These are phyloP conservation scores for Macrostomum cliftonense DNA, from an alignment of 2,888 invertebrate species.

Conservation along the genomic window DNA sequence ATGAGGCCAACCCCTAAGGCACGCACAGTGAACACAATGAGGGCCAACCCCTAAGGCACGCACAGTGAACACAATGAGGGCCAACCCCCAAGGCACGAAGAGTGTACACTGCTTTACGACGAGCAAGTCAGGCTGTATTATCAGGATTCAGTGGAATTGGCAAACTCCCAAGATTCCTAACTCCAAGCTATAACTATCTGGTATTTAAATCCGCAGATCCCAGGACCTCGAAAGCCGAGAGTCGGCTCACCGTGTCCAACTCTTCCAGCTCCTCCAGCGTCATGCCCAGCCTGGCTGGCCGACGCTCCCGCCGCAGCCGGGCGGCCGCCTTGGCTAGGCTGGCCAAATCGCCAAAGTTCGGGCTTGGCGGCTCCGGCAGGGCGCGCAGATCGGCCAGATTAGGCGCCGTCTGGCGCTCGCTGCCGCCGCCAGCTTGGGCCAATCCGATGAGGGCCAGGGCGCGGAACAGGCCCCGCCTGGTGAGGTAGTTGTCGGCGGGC, in stretches of 20 bases:
- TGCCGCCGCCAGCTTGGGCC: slow-evolving; percentile 36
- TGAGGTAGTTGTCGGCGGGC: slow-evolving; percentile 16
- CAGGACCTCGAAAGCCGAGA: no score
- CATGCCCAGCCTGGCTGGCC: slow-evolving; percentile 30
- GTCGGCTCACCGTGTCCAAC: slow-evolving; percentile 23
- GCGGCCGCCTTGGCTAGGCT: slow-evolving; percentile 27
- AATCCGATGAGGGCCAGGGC: slow-evolving; percentile 35
- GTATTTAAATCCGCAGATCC: no score
- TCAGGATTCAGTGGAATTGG: no score
- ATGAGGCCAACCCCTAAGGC: no score
- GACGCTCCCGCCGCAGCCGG: slow-evolving; percentile 25
- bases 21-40: no score
- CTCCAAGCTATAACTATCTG: no score
- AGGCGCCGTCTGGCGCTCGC: slow-evolving; percentile 16
- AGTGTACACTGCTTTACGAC: no score
- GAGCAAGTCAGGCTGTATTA: no score
- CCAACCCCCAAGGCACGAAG: no score
- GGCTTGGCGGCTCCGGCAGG: slow-evolving; percentile 33
- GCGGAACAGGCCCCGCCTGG: slow-evolving; percentile 36
- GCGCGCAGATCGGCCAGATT: background rate
- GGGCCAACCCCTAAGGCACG: no score
- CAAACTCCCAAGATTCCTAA: no score
- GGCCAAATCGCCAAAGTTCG: slow-evolving; percentile 31
- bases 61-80: no score
- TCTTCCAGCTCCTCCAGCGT: slow-evolving; percentile 29